Base-by-base conservation (phyloP, 2,888 invertebrate species). In the Dioctria rufipes region DNA sequence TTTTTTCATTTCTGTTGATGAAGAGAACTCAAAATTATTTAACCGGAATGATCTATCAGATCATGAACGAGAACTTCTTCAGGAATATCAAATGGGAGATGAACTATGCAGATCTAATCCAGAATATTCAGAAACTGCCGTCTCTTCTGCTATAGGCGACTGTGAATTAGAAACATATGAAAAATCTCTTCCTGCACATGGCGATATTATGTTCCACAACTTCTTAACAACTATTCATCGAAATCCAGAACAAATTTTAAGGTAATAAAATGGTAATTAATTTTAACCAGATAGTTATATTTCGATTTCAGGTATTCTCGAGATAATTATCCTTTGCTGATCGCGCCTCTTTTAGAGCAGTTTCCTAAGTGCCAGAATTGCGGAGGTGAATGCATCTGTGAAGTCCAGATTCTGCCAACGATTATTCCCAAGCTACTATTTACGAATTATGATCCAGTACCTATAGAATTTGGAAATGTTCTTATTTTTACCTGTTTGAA, bases 381-480 rank as follows among this genome's bases (percentile, higher is more conserved):
- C 86, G 93, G 94, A 77, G 91, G 93, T 1, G 92, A 92, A 51
- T 90, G 94, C 83, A 90, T 92, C 40, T 96, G 96, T 87, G 97
- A 97, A 88, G 89, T 96, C 9, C 97, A 97, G 90, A 90, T 97
- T 63, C 90, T 97, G 71, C 95, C 97, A 0, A 94, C 94, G 3
- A 90, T 96, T 54, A 93, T 96, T 80, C 92, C 94, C 37, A 92
- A 93, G 80, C 89, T 96, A 51, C 90, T 90, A 77, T 88, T 95
- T 69, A 88, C 90, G 25, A 91, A 91, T 9, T 90, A 89, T 49
- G 91, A 91, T 82, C 91, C 92, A 82, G 88, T 90, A 37, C 90
- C 91, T 11, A 88, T 95, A 60, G 97, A 97, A 88, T 97, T 95
- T 87, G 95, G 97, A 6, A 96, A 95, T n/a, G 94, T 96, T 3